phyloP scores from a whole-genome alignment of 2,113 vertebrate species.

The Tetrax tetrax region DNA sequence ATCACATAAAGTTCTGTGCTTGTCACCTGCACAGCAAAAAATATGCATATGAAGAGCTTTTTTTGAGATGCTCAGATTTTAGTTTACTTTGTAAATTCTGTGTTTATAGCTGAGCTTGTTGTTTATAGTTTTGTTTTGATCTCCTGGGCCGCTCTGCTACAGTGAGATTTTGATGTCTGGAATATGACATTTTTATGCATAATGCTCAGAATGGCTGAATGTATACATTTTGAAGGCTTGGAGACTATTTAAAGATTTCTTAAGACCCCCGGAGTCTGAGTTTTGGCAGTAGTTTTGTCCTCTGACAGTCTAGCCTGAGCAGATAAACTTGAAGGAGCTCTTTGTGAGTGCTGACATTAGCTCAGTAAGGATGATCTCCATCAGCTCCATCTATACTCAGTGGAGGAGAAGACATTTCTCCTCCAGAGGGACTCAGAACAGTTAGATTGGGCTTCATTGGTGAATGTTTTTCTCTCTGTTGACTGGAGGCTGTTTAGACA shows the following conservation, averaged over 20 bases:
- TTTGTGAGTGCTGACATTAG: rapidly evolving
- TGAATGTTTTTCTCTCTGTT: not conserved
- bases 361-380: not conserved
- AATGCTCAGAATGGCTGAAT: not conserved
- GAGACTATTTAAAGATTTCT: not conserved
- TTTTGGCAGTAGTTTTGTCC: not conserved
- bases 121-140: not conserved
- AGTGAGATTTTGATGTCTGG: not conserved
- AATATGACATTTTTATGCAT: not conserved
- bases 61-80: not conserved
- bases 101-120: not conserved
- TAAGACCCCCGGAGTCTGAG: not conserved
- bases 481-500: not conserved
- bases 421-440: not conserved
- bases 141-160: not conserved
- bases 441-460: not conserved
- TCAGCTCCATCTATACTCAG: not conserved
- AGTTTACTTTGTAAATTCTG: not conserved
- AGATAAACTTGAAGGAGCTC: not conserved
- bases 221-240: not conserved
- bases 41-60: not conserved
- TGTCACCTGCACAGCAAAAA: not conserved
- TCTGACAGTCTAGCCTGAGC: not conserved
- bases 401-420: not conserved
- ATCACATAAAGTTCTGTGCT: not conserved